Conservation (phyloP, 2,113 vertebrate genomes). For the Axis porcinus region DNA sequence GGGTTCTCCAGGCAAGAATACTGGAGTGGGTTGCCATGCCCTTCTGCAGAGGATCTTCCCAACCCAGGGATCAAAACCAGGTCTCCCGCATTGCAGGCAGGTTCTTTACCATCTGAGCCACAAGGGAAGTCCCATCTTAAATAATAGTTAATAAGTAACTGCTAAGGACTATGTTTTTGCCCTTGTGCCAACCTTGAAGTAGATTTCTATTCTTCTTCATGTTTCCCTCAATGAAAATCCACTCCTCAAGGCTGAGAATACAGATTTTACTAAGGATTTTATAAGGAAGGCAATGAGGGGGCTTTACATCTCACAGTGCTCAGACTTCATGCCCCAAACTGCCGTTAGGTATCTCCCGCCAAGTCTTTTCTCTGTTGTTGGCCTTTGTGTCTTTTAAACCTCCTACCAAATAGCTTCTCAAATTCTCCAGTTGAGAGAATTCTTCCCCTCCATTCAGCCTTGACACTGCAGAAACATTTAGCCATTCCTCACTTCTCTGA, state of each 20-base stretch:
- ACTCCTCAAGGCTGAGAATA: neutral
- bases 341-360: neutral
- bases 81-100: neutral
- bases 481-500: neutral
- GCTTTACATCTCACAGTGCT: neutral
- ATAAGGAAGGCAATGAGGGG: neutral
- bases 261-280: neutral
- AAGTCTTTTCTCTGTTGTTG: neutral
- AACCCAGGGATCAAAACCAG: neutral
- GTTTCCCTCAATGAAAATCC: neutral
- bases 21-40: neutral
- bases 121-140: neutral
- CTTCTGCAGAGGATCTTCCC: neutral
- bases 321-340: neutral
- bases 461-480: neutral
- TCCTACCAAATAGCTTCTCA: neutral
- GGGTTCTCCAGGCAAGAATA: neutral
- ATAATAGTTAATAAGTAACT: neutral
- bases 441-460: neutral
- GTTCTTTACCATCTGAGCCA: neutral
- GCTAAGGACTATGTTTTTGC: neutral
- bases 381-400: neutral
- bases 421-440: neutral
- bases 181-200: neutral
- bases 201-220: neutral